Conservation (phyloP, 2,797 vertebrate species). For the Eospalax fontanierii region DNA sequence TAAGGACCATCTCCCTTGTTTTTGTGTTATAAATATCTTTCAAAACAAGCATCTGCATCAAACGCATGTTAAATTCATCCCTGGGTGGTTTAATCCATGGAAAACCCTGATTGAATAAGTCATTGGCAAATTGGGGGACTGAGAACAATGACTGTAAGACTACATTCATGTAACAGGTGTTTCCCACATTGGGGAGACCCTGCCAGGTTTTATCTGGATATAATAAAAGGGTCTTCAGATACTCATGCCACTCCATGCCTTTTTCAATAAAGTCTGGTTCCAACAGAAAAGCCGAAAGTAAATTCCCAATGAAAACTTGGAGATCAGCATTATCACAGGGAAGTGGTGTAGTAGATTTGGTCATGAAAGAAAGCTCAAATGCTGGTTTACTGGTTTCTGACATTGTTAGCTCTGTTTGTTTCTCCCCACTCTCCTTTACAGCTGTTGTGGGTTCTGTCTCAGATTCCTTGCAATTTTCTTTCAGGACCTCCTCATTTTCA, state of each 20-base stretch:
- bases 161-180: constrained; percentile 99
- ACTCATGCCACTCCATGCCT: neutral
- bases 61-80: constrained; percentile 95
- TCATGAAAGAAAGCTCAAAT: neutral
- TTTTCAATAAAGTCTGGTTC: accelerated
- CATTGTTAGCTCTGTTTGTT: neutral
- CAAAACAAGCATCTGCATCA: constrained; percentile 95
- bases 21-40: constrained; percentile 95
- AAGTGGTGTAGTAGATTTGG: neutral
- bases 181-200: constrained; percentile 97
- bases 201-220: constrained; percentile 31
- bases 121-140: constrained; percentile 95
- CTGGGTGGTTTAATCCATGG: constrained; percentile 94
- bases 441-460: neutral
- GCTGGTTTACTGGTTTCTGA: neutral
- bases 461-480: no score
- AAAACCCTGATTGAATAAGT: constrained; percentile 95
- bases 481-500: neutral
- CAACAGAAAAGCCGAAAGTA: neutral
- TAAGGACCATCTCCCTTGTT: constrained; percentile 95
- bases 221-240: neutral
- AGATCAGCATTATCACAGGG: neutral
- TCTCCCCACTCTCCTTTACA: neutral
- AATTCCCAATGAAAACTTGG: neutral
- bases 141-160: constrained; percentile 97